Evolutionary conservation across 2,888 invertebrate species (phyloP).

Genomic region (Apamea anceps): DNA sequence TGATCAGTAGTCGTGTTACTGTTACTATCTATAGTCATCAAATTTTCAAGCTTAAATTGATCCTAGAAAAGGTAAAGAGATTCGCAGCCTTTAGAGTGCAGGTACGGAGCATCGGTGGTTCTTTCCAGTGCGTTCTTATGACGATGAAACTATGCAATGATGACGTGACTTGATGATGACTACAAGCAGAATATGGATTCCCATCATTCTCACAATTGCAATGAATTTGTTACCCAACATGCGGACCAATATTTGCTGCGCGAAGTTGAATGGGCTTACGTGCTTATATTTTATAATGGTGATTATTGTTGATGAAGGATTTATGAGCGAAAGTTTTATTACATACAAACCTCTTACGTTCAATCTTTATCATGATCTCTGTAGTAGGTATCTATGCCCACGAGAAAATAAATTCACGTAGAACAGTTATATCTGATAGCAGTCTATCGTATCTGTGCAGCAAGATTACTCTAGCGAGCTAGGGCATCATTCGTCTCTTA

Average conservation of each 20-base stretch:
- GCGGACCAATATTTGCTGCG: background rate
- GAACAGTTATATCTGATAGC: background rate
- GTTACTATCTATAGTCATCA: background rate
- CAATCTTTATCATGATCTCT: background rate
- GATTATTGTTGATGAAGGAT: constrained; percentile 10
- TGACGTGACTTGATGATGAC: constrained; percentile 28
- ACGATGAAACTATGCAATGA: constrained; percentile 46
- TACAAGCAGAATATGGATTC: constrained; percentile 26
- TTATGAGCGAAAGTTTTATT: background rate
- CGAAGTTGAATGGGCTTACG: background rate
- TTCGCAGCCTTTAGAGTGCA: background rate
- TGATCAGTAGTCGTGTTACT: background rate
- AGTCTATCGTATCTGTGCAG: background rate
- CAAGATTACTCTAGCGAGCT: background rate
- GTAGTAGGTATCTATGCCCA: background rate
- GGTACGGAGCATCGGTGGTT: background rate
- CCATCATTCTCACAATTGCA: constrained; percentile 17
- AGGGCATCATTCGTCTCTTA: background rate
- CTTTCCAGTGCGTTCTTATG: constrained; percentile 50
- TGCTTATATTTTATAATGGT: background rate
- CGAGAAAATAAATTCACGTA: background rate
- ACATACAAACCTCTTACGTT: background rate
- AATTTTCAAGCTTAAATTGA: background rate
- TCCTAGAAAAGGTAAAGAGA: background rate
- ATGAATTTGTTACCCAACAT: constrained; percentile 20